Evolutionary conservation across 2,113 vertebrate species (phyloP), one percentile per base, ranked within the genome.

Genomic region (Sus scrofa): DNA sequence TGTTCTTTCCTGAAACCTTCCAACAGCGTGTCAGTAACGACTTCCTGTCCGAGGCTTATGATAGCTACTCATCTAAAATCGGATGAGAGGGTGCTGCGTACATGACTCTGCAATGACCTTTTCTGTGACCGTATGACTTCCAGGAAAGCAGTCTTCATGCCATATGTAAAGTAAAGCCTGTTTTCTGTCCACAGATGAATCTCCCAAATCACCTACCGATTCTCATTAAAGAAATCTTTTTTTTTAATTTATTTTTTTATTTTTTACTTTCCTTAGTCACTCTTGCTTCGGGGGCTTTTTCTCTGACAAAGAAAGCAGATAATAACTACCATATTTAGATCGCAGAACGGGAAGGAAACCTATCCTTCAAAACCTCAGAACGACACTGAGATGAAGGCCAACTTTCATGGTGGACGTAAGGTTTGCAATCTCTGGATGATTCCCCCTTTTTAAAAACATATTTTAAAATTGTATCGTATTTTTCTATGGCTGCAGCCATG

Each of bases 231-330:
- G 20, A 86, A 96, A 83, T 18, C 1, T 1, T 54, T 26, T 34
- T 34, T 37, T 34, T 12, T n/a, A n/a, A n/a, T n/a, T n/a, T n/a
- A n/a, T n/a, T 85, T 37, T 27, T 67, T 34, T 37, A 16, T 67
- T 34, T 44, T 26, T 34, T 30, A 1, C 32, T 75, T 93, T 89
- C 22, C 12, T 85, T 68, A 75, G 89, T 67, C 63, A 7, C 15
- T 86, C n/a, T 44, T 86, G 14, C 24, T 91, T 91, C 89, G 2
- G 12, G 52, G 9, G 67, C 1, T 44, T 82, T 95, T 44, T 30
- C 44, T 90, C 67, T 94, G 34, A 75, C 88, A 54, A 82, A 90
- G 70, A 90, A 93, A 73, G 13, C 50, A 86, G n/a, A n/a, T 70
- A 86, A 95, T 77, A 27, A 63, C n/a, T 54, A 32, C n/a, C 37